phyloP scores from a whole-genome alignment of 2,797 vertebrate genomes.

The Cossypha niveicapilla region DNA sequence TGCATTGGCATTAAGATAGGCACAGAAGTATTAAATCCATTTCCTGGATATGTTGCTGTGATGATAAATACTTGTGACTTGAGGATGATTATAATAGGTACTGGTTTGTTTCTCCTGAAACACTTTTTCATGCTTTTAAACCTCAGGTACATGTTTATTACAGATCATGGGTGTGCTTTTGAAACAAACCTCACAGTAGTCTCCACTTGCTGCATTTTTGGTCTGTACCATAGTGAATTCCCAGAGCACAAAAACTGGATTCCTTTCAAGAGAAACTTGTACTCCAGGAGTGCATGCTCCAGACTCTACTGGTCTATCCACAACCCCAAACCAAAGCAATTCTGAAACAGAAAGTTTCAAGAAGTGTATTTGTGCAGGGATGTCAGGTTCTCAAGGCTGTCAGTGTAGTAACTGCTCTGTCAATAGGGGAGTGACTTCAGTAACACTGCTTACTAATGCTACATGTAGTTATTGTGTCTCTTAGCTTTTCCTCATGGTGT shows the following conservation, averaged over 20 bases:
- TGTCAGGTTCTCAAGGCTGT: neutral
- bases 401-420: neutral
- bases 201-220: neutral
- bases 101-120: neutral
- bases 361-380: rapidly evolving
- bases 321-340: neutral
- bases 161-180: neutral
- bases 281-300: neutral
- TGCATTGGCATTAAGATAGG: neutral
- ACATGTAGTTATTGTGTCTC: neutral
- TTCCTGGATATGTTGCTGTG: neutral
- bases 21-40: neutral
- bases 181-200: neutral
- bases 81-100: neutral
- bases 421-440: neutral
- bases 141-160: neutral
- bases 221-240: neutral
- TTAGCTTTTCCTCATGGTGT: neutral
- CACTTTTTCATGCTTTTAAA: neutral
- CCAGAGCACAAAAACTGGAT: neutral
- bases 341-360: neutral
- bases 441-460: neutral
- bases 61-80: neutral
- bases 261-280: neutral
- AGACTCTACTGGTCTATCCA: neutral